phyloP scores from a whole-genome alignment of 2,888 invertebrate species.

The Volucella inanis region DNA sequence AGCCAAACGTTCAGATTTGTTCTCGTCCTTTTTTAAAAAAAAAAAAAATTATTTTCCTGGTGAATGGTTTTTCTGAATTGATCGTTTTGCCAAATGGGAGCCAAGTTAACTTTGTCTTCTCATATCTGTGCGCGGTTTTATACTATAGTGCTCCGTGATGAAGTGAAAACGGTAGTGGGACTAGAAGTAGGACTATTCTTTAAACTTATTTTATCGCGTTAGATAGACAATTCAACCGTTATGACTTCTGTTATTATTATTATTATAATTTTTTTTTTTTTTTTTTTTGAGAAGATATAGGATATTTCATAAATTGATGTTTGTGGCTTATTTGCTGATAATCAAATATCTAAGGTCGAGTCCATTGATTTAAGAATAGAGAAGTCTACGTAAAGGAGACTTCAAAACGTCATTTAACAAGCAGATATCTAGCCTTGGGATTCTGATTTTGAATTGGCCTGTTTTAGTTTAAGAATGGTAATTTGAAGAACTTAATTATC shows the following conservation, averaged over 20 bases:
- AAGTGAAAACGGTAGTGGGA: slow-evolving; percentile 44
- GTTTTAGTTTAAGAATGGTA: too few relatives aligned
- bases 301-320: too few relatives aligned
- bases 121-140: slow-evolving; percentile 9
- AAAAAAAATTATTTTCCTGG: slow-evolving; percentile 27
- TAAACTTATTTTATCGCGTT: slow-evolving; percentile 23
- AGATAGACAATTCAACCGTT: slow-evolving; percentile 27
- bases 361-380: too few relatives aligned
- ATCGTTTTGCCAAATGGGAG: slow-evolving; percentile 68
- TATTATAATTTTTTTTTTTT: not conserved
- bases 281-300: too few relatives aligned
- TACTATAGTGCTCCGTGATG: slow-evolving; percentile 45
- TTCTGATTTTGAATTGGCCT: too few relatives aligned
- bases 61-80: slow-evolving; percentile 63
- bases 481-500: too few relatives aligned
- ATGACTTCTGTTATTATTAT: slow-evolving; percentile 16
- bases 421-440: too few relatives aligned
- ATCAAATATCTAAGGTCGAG: too few relatives aligned
- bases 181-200: not conserved
- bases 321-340: too few relatives aligned
- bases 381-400: too few relatives aligned
- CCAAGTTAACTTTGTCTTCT: slow-evolving; percentile 45
- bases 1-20: slow-evolving; percentile 59
- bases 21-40: slow-evolving; percentile 22
- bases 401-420: too few relatives aligned